These are phyloP conservation scores for Lasioglossum albipes DNA, from an alignment of 1,140 invertebrate genomes.

Conservation along the genomic window DNA sequence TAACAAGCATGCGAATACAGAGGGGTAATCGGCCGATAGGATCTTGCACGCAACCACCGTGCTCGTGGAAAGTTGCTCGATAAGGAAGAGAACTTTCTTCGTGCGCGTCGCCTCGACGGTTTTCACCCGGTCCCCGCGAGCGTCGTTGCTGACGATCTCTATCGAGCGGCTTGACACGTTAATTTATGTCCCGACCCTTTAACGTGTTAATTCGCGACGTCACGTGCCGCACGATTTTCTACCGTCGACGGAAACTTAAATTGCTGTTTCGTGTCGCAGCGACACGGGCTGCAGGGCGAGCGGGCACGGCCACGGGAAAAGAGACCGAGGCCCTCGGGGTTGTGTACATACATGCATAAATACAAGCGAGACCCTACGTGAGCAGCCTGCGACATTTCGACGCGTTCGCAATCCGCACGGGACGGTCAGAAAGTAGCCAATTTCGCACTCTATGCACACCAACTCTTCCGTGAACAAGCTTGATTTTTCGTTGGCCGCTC, in stretches of 20 bases:
- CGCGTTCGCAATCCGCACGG: background rate
- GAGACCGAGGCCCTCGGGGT: background rate
- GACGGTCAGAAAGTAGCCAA: constrained; percentile 25
- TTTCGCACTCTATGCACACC: constrained; percentile 29
- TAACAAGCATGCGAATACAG: constrained; percentile 28
- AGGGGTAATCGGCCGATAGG: constrained; percentile 27
- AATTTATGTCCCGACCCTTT: constrained; percentile 65
- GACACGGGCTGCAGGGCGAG: background rate
- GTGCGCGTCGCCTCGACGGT: constrained; percentile 8
- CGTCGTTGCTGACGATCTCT: constrained; percentile 33
- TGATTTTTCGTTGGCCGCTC: background rate
- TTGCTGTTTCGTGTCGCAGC: constrained; percentile 72
- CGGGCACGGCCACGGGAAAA: background rate
- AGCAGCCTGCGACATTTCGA: constrained; percentile 36
- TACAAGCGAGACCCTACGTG: constrained; percentile 27
- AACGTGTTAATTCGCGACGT: constrained; percentile 74
- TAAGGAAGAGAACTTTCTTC: constrained; percentile 42
- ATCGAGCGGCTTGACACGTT: constrained; percentile 61
- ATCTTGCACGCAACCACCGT: constrained; percentile 18
- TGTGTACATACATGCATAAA: constrained; percentile 46
- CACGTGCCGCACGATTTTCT: constrained; percentile 66
- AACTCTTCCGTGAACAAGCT: constrained; percentile 13
- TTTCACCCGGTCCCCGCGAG: constrained; percentile 21
- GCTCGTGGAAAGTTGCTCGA: constrained; percentile 9
- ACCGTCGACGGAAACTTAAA: constrained; percentile 72